A percentile compares a stretch with the other conserved stretches of the same genome.
These are phyloP conservation scores for Meleagris gallopavo DNA, from an alignment of 2,113 vertebrate genomes.

Conservation along the genomic window DNA sequence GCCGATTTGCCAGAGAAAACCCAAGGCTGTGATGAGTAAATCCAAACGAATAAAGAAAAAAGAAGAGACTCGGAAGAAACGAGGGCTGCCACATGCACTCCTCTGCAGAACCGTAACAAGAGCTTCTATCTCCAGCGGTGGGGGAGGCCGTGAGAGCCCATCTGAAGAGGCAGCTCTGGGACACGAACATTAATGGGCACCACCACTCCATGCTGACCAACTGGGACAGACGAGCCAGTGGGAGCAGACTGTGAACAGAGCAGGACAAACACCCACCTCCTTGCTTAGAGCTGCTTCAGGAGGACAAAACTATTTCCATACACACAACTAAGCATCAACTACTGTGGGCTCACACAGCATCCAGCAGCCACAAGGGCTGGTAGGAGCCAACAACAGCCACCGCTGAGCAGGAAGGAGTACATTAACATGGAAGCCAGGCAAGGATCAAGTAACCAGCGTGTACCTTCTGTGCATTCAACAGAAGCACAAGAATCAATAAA, in stretches of 20 bases:
- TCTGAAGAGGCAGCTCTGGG: not conserved
- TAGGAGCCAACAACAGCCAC: not conserved
- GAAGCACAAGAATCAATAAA: slow-evolving; percentile 34
- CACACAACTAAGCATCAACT: not conserved
- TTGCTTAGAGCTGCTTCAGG: not conserved
- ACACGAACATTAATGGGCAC: not conserved
- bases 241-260: not conserved
- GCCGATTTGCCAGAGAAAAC: not conserved
- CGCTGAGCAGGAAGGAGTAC: not conserved
- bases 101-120: not conserved
- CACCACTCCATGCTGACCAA: not conserved
- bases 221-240: not conserved
- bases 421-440: not conserved
- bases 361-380: not conserved
- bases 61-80: not conserved
- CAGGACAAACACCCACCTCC: not conserved
- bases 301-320: not conserved
- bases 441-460: slow-evolving; percentile 34
- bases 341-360: not conserved
- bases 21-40: not conserved
- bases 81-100: not conserved
- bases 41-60: not conserved
- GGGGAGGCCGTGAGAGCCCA: not conserved
- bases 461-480: slow-evolving; percentile 53
- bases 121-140: too few species aligned